Evolutionary conservation across 2,113 vertebrate genomes (phyloP).

Genomic region (Boulengeromyrus knoepffleri): DNA sequence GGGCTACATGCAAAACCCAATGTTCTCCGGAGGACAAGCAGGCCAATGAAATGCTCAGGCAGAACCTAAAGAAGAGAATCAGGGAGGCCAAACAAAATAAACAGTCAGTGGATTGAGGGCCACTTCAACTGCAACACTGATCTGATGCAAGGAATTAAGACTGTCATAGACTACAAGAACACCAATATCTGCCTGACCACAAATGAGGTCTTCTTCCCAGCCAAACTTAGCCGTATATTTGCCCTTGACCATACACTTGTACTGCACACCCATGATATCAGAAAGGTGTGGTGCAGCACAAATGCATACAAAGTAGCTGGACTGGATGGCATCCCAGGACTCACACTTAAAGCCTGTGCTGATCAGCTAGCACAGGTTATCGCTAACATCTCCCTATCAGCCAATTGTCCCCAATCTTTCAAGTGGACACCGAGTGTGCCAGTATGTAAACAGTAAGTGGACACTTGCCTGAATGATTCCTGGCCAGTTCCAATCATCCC

Average conservation of each 20-base stretch:
- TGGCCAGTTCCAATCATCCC: not conserved
- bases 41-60: not conserved
- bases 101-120: not conserved
- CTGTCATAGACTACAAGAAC: not conserved
- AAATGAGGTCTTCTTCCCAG: not conserved
- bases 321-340: not conserved
- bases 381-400: not conserved
- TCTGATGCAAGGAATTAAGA: not conserved
- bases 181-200: not conserved
- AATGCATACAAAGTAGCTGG: not conserved
- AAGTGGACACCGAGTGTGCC: not conserved
- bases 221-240: not conserved
- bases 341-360: not conserved
- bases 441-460: no score
- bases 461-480: no score
- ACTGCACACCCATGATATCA: not conserved
- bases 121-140: not conserved
- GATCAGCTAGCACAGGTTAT: not conserved
- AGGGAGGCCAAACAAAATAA: not conserved
- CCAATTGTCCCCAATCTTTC: not conserved
- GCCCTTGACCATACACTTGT: not conserved
- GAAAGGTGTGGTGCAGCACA: not conserved
- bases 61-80: not conserved
- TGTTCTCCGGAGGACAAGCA: not conserved
- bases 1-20: not conserved